Base-by-base conservation (phyloP, 1,140 invertebrate species). In the Eumaeus atala region DNA sequence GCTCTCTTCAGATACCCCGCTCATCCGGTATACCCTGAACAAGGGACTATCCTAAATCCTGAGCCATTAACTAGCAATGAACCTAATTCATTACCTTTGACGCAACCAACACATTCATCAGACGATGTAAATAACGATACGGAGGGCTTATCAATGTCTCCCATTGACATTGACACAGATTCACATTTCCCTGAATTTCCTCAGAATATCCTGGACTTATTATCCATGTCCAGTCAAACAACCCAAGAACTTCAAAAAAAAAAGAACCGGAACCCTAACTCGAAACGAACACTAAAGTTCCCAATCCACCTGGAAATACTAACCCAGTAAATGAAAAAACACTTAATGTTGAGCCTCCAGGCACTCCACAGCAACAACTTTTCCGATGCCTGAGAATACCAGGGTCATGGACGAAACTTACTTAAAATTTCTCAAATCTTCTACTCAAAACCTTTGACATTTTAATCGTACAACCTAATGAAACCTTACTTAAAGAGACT, bases 361-460 rank as follows among this genome's bases (percentile, higher is more conserved):
- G n/a, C n/a, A n/a, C n/a, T n/a, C n/a, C n/a, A n/a, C n/a, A n/a
- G n/a, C n/a, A n/a, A n/a, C n/a, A n/a, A n/a, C n/a, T n/a, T n/a
- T n/a, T n/a, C n/a, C n/a, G n/a, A n/a, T n/a, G n/a, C n/a, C n/a
- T n/a, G n/a, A n/a, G n/a, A n/a, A n/a, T n/a, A n/a, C n/a, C n/a
- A n/a, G n/a, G n/a, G n/a, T n/a, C n/a, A n/a, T n/a, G n/a, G n/a
- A n/a, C n/a, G n/a, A n/a, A n/a, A n/a, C n/a, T n/a, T n/a, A n/a
- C n/a, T n/a, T n/a, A n/a, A n/a, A 37, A 10, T 58, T 50, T 14
- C 3, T 77, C 68, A 0, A 83, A 88, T 64, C 38, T 38, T 9
- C n/a, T 11, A 7, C 35, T 8, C 9, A n/a, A n/a, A n/a, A n/a
- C 18, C 10, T 61, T 18, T 49, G 42, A 49, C 35, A 44, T 48